These are phyloP conservation scores for Amphipoea oculea DNA, from an alignment of 2,888 invertebrate genomes.

Conservation along the genomic window DNA sequence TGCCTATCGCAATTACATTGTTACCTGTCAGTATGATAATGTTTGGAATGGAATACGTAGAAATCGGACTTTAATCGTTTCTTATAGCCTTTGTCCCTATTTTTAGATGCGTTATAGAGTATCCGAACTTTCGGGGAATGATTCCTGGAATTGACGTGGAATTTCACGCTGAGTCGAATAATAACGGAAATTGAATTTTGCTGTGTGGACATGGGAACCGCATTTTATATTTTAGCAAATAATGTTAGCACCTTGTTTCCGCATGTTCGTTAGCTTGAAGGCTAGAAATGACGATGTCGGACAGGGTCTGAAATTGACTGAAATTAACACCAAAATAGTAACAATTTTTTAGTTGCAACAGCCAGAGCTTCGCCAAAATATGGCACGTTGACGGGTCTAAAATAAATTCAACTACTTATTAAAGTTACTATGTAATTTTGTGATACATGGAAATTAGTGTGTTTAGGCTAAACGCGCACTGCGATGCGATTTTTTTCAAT, in stretches of 20 bases:
- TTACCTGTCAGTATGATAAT: background rate
- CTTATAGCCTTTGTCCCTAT: background rate
- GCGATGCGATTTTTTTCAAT: too few species aligned
- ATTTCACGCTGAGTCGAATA: background rate
- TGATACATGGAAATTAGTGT: too few species aligned
- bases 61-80: background rate
- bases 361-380: background rate
- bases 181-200: background rate
- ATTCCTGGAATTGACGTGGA: background rate
- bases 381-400: background rate
- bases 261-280: background rate
- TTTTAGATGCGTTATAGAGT: background rate
- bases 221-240: background rate
- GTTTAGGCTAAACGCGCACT: too few species aligned
- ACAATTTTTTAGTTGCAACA: background rate
- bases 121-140: background rate
- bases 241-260: background rate
- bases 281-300: background rate
- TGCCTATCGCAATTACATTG: background rate
- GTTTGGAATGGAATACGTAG: background rate
- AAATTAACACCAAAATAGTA: background rate
- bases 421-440: too few species aligned
- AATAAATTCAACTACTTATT: background rate
- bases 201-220: background rate
- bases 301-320: background rate